Base-by-base conservation (phyloP, 2,888 invertebrate genomes). In the Drosophila kokeensis region DNA sequence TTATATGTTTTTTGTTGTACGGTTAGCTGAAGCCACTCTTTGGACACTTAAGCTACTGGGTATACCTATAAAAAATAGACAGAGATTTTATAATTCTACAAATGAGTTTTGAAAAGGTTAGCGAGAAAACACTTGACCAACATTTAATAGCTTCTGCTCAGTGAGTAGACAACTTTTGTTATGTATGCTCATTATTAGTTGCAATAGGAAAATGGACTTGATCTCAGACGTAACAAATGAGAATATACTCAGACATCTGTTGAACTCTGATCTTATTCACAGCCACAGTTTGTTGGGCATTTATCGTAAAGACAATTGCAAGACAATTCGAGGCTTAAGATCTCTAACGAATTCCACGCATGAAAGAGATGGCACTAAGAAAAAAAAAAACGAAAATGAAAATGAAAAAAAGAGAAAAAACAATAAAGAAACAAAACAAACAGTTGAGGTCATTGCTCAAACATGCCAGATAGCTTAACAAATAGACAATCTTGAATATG, bases 381-480 rank as follows among this genome's bases (percentile, higher is more conserved):
- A 52, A 55, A 38, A 45, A 34, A 38, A 60, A 34, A 34, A 34
- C 2, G 1, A 50, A 29, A n/a, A 54, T 24, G 21, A 27, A 32
- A 54, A 57, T 29, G n/a, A 62, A 58, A 38, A 32, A 45, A 54
- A 59, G 13, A 58, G 45, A 45, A 53, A 74, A 76, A 70, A 78
- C 60, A 74, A 74, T 67, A 74, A 77, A 70, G 58, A 79, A 78
- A 76, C 80, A 62, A 79, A 77, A 70, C 67, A 79, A 78, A 78
- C 76, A 64, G 69, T 58, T 73, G 82, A 82, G 87, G 85, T 87
- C 85, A 82, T 82, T 82, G 77, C 77, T 83, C 78, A 82, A 76
- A 71, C 70, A 67, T 42, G 66, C 66, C 49, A 60, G 71, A 48
- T 49, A 59, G 54, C 66, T 74, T 58, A 64, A 73, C 69, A 78